Percentiles rank a stretch among this genome's conserved stretches.
Evolutionary conservation across 1,140 invertebrate species (phyloP).

Genomic region (Antheraea mylitta): DNA sequence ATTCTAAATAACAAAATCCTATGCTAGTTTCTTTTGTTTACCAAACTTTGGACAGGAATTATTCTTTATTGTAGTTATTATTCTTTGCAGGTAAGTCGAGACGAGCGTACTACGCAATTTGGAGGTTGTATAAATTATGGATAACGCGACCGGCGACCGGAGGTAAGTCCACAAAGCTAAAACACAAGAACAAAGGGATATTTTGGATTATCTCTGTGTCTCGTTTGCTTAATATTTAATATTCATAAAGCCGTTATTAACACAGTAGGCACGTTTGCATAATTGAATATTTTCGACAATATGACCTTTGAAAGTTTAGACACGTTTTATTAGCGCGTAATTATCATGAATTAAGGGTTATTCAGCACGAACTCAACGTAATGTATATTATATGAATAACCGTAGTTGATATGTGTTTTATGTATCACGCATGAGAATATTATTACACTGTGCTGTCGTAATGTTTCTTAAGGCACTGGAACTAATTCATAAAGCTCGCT

Average conservation of each 20-base stretch:
- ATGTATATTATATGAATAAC: neutral
- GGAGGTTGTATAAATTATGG: constrained; percentile 21
- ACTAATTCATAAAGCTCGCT: neutral
- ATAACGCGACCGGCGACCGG: constrained; percentile 4
- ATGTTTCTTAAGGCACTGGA: neutral
- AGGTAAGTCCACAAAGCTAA: constrained; percentile 23
- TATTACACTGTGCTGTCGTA: neutral
- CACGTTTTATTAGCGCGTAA: constrained; percentile 29
- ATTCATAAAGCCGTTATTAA: constrained; percentile 38
- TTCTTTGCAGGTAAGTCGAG: constrained; percentile 54
- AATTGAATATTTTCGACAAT: constrained; percentile 35
- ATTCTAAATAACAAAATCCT: neutral
- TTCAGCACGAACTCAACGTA: constrained; percentile 4
- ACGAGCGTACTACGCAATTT: constrained; percentile 14
- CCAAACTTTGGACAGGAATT: constrained; percentile 39
- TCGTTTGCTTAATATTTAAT: constrained; percentile 24
- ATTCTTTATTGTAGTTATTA: constrained; percentile 49
- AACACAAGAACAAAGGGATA: constrained; percentile 12
- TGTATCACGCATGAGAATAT: neutral
- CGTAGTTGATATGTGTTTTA: neutral
- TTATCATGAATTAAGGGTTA: constrained; percentile 29
- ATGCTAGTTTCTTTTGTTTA: constrained; percentile 5
- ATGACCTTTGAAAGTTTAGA: constrained; percentile 33
- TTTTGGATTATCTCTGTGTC: constrained; percentile 21
- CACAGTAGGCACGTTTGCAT: constrained; percentile 30